These are phyloP conservation scores for Basileuterus tristriatus DNA, from an alignment of 2,797 vertebrate genomes.

Conservation along the genomic window DNA sequence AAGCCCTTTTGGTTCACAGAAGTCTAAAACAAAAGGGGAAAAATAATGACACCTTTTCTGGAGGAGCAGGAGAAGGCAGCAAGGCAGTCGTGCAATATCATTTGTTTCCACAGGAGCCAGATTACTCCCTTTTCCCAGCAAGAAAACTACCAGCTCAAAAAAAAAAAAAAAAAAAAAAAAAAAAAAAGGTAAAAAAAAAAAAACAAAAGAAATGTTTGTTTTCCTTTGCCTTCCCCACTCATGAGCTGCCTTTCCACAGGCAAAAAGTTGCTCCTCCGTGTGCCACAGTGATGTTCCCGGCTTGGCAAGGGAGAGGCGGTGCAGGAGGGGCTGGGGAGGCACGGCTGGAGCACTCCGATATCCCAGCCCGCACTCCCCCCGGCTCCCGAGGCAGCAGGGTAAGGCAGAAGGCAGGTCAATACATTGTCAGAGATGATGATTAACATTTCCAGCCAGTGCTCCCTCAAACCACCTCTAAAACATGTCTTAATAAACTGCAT, in stretches of 20 bases:
- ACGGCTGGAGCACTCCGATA: neutral
- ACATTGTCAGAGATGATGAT: conserved; percentile 25
- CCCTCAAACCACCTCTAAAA: conserved; percentile 55
- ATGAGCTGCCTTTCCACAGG: neutral
- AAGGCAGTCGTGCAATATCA: neutral
- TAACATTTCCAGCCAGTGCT: conserved; percentile 57
- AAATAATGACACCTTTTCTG: conserved; percentile 46
- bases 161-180: neutral
- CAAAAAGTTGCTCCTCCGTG: neutral
- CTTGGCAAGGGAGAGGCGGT: neutral
- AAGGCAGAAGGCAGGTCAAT: conserved; percentile 34
- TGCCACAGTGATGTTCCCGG: neutral
- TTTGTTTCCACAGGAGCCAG: conserved; percentile 17
- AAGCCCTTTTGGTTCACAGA: conserved; percentile 69
- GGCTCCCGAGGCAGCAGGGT: neutral
- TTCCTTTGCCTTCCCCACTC: neutral
- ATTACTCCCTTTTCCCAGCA: neutral
- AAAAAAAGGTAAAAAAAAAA: neutral
- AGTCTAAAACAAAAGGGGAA: conserved; percentile 73
- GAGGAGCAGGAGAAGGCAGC: conserved; percentile 37
- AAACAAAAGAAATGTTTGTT: neutral
- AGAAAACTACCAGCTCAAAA: neutral
- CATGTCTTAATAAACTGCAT: conserved; percentile 68
- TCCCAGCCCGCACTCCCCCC: neutral
- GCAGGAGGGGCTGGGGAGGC: neutral